phyloP scores from a whole-genome alignment of 2,888 invertebrate genomes.

The Mythimna ferrago region DNA sequence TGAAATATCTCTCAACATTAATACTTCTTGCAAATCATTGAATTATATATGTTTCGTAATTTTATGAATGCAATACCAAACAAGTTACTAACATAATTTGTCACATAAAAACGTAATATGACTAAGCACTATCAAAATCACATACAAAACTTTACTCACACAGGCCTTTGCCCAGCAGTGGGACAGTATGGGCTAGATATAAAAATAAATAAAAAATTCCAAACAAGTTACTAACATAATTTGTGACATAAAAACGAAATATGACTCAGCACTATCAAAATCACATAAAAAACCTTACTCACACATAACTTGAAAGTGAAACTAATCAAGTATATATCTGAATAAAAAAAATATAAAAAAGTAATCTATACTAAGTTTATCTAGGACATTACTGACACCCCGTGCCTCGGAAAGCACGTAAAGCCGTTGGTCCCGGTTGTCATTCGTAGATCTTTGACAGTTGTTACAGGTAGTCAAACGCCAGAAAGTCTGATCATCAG shows the following conservation, averaged over 20 bases:
- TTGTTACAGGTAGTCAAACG: no score
- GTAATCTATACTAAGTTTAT: constrained; percentile 17
- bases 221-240: not conserved
- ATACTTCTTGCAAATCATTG: not conserved
- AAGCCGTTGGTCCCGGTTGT: no score
- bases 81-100: not conserved
- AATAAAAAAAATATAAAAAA: constrained; percentile 3
- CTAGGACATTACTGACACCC: no score
- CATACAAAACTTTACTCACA: not conserved
- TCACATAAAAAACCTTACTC: not conserved
- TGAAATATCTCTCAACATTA: not conserved
- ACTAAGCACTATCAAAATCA: not conserved
- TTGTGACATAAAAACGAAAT: not conserved
- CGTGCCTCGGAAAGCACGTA: no score
- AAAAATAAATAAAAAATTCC: no score
- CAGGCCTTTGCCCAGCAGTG: no score
- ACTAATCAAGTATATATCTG: not conserved
- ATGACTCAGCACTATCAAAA: constrained; percentile 3
- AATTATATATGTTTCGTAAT: not conserved
- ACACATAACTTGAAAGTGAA: not conserved
- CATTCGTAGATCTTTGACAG: no score
- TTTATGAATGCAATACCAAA: not conserved
- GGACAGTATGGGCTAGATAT: no score
- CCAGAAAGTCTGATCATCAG: no score
- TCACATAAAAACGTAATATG: constrained; percentile 5